Percentiles rank a stretch among this genome's conserved stretches.
Evolutionary conservation across 2,888 invertebrate genomes (phyloP).

Genomic region (Cosmia pyralina): DNA sequence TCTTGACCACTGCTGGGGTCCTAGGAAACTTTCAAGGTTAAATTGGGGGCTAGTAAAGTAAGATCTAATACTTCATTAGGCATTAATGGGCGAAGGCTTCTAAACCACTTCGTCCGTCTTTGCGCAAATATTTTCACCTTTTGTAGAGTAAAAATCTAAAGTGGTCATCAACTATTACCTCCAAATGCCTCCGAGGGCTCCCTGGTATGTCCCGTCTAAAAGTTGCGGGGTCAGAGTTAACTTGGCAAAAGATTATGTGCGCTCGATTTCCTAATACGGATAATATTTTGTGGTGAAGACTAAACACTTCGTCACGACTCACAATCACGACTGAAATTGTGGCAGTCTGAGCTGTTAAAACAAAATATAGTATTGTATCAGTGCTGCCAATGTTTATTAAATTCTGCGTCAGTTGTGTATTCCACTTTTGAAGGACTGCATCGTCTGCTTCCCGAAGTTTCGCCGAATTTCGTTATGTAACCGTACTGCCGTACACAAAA

Average conservation of each 20-base stretch:
- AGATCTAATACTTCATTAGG: too few species aligned
- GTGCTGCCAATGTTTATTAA: not conserved
- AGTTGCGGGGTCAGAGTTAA: not conserved
- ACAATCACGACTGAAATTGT: conserved; percentile 17
- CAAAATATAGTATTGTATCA: too few species aligned
- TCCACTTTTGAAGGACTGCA: too few species aligned
- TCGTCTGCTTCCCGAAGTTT: not conserved
- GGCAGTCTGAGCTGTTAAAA: too few species aligned
- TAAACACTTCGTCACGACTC: not conserved
- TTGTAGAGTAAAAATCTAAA: too few species aligned
- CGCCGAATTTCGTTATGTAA: not conserved
- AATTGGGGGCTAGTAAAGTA: too few species aligned
- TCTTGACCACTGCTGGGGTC: too few species aligned
- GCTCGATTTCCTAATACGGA: conserved; percentile 12
- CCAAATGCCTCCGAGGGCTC: not conserved
- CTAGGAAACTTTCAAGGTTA: too few species aligned
- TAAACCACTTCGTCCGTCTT: too few species aligned
- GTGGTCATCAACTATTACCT: too few species aligned
- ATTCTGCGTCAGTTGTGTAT: not conserved
- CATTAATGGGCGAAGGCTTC: too few species aligned
- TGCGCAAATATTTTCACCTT: too few species aligned
- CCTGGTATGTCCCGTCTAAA: not conserved
- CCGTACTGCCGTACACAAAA: not conserved
- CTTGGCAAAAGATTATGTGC: conserved; percentile 1
- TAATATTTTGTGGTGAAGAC: not conserved